Base-by-base conservation (phyloP, 2,113 vertebrate species). In the Echinops telfairi region DNA sequence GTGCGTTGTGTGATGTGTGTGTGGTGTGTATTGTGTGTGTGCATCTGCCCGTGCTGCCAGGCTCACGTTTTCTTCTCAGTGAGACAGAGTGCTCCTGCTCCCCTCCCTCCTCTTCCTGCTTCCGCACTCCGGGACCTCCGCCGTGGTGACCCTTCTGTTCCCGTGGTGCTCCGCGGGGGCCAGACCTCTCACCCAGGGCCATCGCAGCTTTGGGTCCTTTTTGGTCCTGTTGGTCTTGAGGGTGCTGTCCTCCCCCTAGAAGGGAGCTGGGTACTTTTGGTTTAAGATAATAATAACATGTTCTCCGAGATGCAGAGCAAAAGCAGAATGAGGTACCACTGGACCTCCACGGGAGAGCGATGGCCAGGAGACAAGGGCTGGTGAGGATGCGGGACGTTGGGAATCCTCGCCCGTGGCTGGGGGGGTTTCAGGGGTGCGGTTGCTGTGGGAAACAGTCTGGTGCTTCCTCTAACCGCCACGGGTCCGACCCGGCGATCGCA, bases 1-100 rank as follows among this genome's bases (percentile, higher is more conserved):
- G 43, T 47, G 43, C 10, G 5, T 5, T 10, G 43, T 47, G 43
- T 47, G 12, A 53, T 53, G 47, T 33, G 20, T 11, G 8, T 29
- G 20, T 12, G 10, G 36, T 62, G 60, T 62, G 60, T 6, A 31
- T 19, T 9, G 43, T 4, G 1, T 14, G 19, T 3, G 11, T 2
- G 0, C 11, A 31, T 0, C 0, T 4, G 0, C 9, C 57, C 31
- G 38, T 31, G 1, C 33, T 57, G 31, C 47, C 43, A 79, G 6
- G 33, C 16, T 58, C 38, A 2, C 70, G 27, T 58, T 82, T 43
- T 89, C 71, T 83, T 76, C 27, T 64, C 33, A 0, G 47, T 9
- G 4, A 38, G 58, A 60, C 62, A 29, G 88, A 90, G 47, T 43
- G 64, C 10, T 38, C 38, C n/a, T 33, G 9, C 14, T 31, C 11